Base-by-base conservation (phyloP, 2,888 invertebrate species). In the Erpobdella octoculata region DNA sequence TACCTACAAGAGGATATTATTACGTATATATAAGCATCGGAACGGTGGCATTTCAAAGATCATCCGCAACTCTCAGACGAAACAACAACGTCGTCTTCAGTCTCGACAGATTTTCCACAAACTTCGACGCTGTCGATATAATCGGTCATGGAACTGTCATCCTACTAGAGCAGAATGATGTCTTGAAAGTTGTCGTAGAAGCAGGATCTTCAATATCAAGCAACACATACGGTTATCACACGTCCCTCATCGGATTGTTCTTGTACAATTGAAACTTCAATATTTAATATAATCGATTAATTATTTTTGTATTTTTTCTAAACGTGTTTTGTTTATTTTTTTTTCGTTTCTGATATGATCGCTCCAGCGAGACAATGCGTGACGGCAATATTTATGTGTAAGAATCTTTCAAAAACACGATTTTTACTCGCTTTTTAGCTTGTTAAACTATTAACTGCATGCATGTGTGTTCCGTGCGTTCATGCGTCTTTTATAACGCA, bases 21-120 rank as follows among this genome's bases (percentile, higher is more conserved):
- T 73, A 73, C 33, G 67, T 73, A 36, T 73, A 73, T 37, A 58
- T 71, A 48, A 73, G 73, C 61, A 36, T 65, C 4, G 73, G 73
- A 9, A 31, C 61, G 2, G 31, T 25, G 21, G 18, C 67, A 15
- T 25, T 12, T 28, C 36, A 65, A 35, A 71, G 18, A 33, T 53
- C 65, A 15, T 9, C 62, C n/a, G 38, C 71, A 5, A 71, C 41
- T 38, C 58, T 73, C 28, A 36, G 36, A 37, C 41, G 53, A 37
- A 73, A 67, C 59, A 59, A 6, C 35, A 31, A 59, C 9, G 35
- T 67, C 25, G 46, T 73, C 33, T 73, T 73, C 62, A 71, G 48
- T 28, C 21, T 73, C 15, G 59, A 59, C 25, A 70, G 71, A 46
- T n/a, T 8, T 21, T 64, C 67, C 18, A 73, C 71, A 33, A 58